Evolutionary conservation across 2,797 vertebrate genomes (phyloP).

Genomic region (Pangasius djambal): DNA sequence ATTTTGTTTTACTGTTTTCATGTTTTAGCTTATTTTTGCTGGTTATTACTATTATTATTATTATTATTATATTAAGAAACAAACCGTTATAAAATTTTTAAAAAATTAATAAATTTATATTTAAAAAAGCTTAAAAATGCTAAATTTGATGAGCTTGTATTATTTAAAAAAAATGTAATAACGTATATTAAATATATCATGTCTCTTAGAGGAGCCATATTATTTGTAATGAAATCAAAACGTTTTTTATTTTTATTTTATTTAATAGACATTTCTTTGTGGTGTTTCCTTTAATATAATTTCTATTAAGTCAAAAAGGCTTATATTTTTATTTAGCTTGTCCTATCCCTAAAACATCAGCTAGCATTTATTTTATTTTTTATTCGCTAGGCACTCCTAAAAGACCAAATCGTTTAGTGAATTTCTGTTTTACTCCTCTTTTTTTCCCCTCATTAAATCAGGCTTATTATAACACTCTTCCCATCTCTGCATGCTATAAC

Average conservation of each 20-base stretch:
- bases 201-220: not conserved
- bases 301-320: not conserved
- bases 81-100: no score
- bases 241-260: not conserved
- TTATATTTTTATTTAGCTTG: not conserved
- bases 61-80: no score
- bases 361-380: not conserved
- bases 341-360: not conserved
- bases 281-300: no score
- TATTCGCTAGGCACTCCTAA: not conserved
- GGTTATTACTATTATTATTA: not conserved
- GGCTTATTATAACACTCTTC: not conserved
- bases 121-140: not conserved
- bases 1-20: not conserved
- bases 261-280: not conserved
- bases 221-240: not conserved
- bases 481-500: not conserved
- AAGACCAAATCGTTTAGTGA: not conserved
- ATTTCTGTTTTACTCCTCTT: not conserved
- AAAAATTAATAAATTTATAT: no score
- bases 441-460: not conserved
- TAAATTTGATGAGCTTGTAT: not conserved
- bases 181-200: not conserved
- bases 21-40: not conserved
- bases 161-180: not conserved